Evolutionary conservation across 2,113 vertebrate species (phyloP).

Genomic region (Falcunculus frontatus): DNA sequence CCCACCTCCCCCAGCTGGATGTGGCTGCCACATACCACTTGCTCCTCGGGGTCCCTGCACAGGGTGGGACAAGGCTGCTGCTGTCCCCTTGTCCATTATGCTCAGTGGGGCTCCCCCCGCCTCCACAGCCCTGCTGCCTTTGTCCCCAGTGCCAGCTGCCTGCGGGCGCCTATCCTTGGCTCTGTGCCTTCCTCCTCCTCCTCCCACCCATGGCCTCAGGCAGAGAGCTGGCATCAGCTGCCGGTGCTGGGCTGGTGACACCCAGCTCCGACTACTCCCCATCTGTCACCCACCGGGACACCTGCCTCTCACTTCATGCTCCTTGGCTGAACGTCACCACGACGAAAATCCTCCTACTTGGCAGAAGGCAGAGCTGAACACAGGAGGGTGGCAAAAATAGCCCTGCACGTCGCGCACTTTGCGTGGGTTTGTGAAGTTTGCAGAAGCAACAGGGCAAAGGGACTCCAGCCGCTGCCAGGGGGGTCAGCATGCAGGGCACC

Average conservation of each 20-base stretch:
- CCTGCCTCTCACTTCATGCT: conserved; percentile 34
- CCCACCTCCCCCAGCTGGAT: not conserved
- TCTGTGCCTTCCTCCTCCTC: conserved; percentile 7
- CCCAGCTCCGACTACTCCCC: conserved; percentile 29
- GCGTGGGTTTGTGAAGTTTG: not conserved
- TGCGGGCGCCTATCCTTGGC: not conserved
- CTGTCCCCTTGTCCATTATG: conserved; percentile 48
- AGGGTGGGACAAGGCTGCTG: conserved; percentile 9
- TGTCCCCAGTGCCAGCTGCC: conserved; percentile 34
- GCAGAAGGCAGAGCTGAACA: conserved; percentile 2
- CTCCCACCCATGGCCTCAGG: not conserved
- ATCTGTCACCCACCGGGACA: conserved; percentile 59
- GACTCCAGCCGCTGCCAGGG: not conserved
- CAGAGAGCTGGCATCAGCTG: conserved; percentile 48
- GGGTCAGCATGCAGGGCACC: not conserved
- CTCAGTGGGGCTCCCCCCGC: not conserved
- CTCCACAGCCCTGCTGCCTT: not conserved
- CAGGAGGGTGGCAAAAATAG: conserved; percentile 46
- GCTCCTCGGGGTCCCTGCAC: not conserved
- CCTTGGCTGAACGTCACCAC: not conserved
- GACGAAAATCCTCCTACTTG: conserved; percentile 49
- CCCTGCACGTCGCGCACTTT: not conserved
- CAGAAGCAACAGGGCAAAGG: not conserved
- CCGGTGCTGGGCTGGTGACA: not conserved
- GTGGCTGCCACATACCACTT: not conserved